These are phyloP conservation scores for Tragelaphus buxtoni DNA, from an alignment of 2,113 vertebrate species.

Conservation along the genomic window DNA sequence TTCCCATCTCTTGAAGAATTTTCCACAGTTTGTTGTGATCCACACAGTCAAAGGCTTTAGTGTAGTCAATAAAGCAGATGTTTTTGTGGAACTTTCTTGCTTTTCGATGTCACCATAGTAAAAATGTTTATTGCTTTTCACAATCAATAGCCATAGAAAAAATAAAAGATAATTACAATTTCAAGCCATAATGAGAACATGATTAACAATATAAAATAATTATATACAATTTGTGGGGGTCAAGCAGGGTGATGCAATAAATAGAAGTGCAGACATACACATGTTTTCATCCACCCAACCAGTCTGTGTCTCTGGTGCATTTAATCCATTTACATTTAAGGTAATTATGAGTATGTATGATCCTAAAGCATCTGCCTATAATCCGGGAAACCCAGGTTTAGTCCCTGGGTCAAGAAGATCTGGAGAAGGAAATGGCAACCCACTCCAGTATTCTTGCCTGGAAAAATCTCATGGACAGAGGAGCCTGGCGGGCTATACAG, in stretches of 20 bases:
- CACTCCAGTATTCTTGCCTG: too few relatives aligned
- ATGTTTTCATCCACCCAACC: background rate
- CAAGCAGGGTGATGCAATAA: background rate
- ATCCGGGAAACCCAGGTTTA: too few relatives aligned
- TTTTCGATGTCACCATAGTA: background rate
- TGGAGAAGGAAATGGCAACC: too few relatives aligned
- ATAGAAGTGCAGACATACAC: background rate
- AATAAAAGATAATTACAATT: background rate
- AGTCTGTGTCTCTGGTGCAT: background rate
- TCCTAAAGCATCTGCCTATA: background rate
- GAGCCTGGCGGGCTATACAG: too few relatives aligned
- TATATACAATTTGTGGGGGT: background rate
- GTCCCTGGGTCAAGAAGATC: too few relatives aligned
- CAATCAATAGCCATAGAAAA: background rate
- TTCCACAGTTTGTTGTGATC: background rate
- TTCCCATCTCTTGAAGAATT: background rate
- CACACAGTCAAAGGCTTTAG: background rate
- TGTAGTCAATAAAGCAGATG: background rate
- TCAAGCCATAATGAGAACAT: background rate
- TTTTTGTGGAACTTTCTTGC: background rate
- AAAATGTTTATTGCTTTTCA: background rate
- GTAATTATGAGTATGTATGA: background rate
- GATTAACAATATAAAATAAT: background rate
- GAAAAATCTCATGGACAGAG: too few relatives aligned
- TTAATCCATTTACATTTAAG: background rate